A percentile compares a stretch with the other conserved stretches of the same genome.
Evolutionary conservation across 2,888 invertebrate species (phyloP).

Genomic region (Clunio marinus): DNA sequence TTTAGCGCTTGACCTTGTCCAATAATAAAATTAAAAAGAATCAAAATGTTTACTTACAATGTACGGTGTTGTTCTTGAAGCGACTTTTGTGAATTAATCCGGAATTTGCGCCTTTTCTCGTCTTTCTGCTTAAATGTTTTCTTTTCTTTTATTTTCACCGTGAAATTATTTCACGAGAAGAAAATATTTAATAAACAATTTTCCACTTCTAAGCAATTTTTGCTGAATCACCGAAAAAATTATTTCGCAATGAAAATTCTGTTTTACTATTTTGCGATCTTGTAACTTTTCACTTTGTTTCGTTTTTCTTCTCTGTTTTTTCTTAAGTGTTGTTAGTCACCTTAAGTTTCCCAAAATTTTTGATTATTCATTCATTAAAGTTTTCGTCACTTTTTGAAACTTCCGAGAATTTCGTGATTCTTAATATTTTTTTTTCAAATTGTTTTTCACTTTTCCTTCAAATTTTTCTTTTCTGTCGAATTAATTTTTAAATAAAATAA

Average conservation of each 20-base stretch:
- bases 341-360: not conserved
- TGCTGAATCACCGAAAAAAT: not conserved
- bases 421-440: not conserved
- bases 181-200: not conserved
- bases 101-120: conserved; percentile 27
- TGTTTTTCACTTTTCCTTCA: conserved; percentile 10
- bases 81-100: conserved; percentile 23
- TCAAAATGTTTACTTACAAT: conserved; percentile 34
- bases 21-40: too few species aligned
- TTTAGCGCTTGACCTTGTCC: too few species aligned
- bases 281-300: conserved; percentile 17
- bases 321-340: not conserved
- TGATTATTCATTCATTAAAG: not conserved
- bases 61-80: conserved; percentile 13
- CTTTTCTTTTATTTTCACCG: not conserved
- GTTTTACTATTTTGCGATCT: not conserved
- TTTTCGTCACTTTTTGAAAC: not conserved
- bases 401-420: not conserved
- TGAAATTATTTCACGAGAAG: not conserved
- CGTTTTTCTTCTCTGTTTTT: not conserved
- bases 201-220: not conserved
- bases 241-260: not conserved
- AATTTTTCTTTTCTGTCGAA: not conserved
- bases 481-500: conserved; percentile 1
- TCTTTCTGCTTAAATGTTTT: not conserved